These are phyloP conservation scores for Apomyelois bistriatella DNA, from an alignment of 2,888 invertebrate genomes.

Conservation along the genomic window DNA sequence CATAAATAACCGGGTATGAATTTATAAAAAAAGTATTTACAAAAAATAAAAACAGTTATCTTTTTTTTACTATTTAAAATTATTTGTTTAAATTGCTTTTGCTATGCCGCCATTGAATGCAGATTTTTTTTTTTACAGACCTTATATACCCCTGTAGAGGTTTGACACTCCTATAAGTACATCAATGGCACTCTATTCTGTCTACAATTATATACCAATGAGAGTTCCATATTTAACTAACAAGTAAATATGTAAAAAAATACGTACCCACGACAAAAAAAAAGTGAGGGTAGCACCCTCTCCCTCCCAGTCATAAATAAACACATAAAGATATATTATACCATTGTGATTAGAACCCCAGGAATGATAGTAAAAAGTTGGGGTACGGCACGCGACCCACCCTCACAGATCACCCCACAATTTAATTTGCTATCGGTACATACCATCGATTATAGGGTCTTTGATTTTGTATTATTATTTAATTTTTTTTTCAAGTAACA, in stretches of 20 bases:
- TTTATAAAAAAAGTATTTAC: no score
- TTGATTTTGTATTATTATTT: slow-evolving; percentile 40
- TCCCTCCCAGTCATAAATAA: slow-evolving; percentile 45
- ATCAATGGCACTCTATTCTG: no score
- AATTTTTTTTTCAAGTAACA: slow-evolving; percentile 16
- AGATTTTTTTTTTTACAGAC: no score
- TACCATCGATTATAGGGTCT: slow-evolving; percentile 36
- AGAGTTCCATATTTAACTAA: neutral
- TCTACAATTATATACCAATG: neutral
- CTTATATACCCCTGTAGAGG: no score
- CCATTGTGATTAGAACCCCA: slow-evolving; percentile 45
- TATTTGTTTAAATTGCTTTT: no score
- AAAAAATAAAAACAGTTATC: no score
- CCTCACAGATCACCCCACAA: slow-evolving; percentile 57
- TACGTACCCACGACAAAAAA: slow-evolving; percentile 14
- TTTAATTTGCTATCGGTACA: slow-evolving; percentile 57
- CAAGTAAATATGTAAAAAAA: neutral
- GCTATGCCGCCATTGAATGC: no score
- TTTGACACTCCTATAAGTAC: neutral
- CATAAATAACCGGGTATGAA: no score
- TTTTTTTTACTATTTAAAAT: no score
- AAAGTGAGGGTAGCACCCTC: slow-evolving; percentile 27
- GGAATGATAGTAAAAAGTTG: slow-evolving; percentile 42
- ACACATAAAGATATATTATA: slow-evolving; percentile 53
- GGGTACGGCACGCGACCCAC: slow-evolving; percentile 38